Conservation (phyloP, 1,140 invertebrate genomes). For the Penaeus chinensis region DNA sequence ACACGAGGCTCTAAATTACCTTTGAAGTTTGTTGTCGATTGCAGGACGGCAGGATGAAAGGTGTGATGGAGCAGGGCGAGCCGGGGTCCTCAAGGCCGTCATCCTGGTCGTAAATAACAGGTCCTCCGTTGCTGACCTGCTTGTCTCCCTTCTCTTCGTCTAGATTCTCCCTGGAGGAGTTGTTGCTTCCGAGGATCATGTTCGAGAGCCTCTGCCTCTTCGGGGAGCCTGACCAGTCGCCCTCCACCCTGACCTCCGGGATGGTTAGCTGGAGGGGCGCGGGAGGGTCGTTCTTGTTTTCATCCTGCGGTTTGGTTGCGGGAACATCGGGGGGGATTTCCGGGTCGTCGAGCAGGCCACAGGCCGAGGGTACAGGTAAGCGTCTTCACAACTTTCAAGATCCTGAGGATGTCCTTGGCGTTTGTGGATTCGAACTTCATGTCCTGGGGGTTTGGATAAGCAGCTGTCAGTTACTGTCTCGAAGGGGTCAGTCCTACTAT, state of each 20-base stretch:
- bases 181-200: conserved; percentile 46
- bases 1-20: no score
- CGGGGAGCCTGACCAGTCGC: conserved; percentile 21
- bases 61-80: conserved; percentile 44
- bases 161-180: conserved; percentile 26
- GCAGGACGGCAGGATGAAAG: conserved; percentile 38
- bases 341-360: neutral
- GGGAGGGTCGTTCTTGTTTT: neutral
- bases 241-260: neutral
- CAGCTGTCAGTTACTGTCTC: no score
- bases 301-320: neutral
- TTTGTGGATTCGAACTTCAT: no score
- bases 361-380: conserved; percentile 2
- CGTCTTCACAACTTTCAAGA: conserved; percentile 24
- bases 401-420: no score
- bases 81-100: conserved; percentile 13
- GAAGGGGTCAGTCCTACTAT: no score
- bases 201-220: conserved; percentile 37
- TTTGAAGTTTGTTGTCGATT: neutral
- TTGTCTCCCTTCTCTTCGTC: conserved; percentile 15
- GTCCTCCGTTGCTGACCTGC: neutral
- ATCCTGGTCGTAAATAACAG: conserved; percentile 24
- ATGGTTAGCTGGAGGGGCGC: neutral
- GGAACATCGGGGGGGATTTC: neutral
- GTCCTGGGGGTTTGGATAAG: no score